Evolutionary conservation across 2,888 invertebrate genomes (phyloP).

Genomic region (Punctoribates punctum): DNA sequence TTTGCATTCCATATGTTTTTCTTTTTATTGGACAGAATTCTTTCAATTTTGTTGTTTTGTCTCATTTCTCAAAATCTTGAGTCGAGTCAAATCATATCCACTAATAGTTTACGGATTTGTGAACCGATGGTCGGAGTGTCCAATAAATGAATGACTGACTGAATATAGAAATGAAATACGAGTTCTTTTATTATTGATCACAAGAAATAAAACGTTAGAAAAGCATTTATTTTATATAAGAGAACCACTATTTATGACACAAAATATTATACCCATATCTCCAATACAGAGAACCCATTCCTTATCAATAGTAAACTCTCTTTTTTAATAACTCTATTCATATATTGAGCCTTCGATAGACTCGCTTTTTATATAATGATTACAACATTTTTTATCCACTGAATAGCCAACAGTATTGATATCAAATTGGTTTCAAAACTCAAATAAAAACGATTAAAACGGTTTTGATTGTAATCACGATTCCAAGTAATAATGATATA

Average conservation of each 20-base stretch:
- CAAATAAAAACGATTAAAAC: no score
- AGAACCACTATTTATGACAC: neutral
- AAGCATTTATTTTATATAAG: neutral
- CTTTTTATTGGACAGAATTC: neutral
- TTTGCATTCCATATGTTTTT: no score
- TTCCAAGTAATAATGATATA: neutral
- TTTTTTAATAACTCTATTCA: no score
- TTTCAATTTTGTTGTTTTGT: neutral
- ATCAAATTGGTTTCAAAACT: no score
- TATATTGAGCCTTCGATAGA: no score
- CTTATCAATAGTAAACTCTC: no score
- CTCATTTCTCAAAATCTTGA: neutral
- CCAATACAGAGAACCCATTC: neutral
- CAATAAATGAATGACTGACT: slow-evolving; percentile 16
- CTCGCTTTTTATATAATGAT: no score
- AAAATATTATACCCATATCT: slow-evolving; percentile 4
- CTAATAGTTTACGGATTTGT: slow-evolving; percentile 20
- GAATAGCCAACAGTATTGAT: no score
- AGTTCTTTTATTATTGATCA: slow-evolving; percentile 22
- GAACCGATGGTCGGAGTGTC: neutral
- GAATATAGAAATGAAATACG: slow-evolving; percentile 13
- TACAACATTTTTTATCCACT: no score
- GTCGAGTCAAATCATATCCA: slow-evolving; percentile 3
- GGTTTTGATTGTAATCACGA: no score
- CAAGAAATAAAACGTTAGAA: neutral